These are phyloP conservation scores for Mycetomoellerius zeteki DNA, from an alignment of 1,140 invertebrate species.

Conservation along the genomic window DNA sequence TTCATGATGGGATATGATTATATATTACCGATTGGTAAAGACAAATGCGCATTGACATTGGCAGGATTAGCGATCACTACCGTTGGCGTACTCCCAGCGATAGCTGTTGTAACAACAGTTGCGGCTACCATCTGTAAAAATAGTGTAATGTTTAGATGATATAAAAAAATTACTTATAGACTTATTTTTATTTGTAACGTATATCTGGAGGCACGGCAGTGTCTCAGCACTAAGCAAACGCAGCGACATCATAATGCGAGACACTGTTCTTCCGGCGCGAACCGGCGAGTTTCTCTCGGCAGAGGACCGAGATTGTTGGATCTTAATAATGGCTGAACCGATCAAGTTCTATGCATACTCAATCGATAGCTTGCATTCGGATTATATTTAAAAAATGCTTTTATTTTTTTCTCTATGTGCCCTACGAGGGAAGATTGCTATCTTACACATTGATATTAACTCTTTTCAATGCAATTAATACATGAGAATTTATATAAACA, in stretches of 20 bases:
- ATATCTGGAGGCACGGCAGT: no score
- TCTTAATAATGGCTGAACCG: no score
- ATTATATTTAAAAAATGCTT: no score
- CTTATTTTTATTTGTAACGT: neutral
- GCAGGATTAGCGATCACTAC: constrained; percentile 87
- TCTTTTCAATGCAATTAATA: neutral
- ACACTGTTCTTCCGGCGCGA: no score
- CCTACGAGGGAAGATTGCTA: no score
- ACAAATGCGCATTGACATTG: constrained; percentile 87
- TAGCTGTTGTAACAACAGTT: constrained; percentile 85
- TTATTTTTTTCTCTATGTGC: no score
- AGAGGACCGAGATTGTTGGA: no score
- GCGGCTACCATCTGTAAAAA: constrained; percentile 83
- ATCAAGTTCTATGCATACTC: no score
- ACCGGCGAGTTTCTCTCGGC: no score
- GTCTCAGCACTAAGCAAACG: no score
- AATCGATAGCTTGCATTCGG: no score
- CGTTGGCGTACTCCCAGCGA: constrained; percentile 85
- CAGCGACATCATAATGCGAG: no score
- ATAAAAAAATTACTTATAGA: constrained; percentile 5
- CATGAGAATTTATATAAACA: neutral
- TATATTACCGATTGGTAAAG: constrained; percentile 87
- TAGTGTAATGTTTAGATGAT: constrained; percentile 7
- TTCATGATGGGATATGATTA: neutral
- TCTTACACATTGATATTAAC: neutral